A percentile compares a stretch with the other conserved stretches of the same genome.
Conservation (phyloP, 1,140 invertebrate species). For the Atta texana region DNA sequence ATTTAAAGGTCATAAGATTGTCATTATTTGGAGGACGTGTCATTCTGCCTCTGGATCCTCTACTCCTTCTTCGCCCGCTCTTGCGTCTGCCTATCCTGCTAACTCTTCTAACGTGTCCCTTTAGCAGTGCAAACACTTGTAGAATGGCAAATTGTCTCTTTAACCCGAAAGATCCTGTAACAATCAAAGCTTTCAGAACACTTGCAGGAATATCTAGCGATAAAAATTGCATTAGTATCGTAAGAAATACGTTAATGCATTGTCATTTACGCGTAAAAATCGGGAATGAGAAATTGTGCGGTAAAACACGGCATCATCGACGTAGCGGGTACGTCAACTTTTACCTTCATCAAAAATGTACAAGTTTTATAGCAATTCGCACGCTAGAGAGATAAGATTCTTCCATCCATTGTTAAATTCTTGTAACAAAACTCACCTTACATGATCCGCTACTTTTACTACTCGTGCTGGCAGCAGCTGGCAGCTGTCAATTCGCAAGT, state of each 20-base stretch:
- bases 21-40: slow-evolving; percentile 92
- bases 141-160: slow-evolving; percentile 34
- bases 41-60: slow-evolving; percentile 84
- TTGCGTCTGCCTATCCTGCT: slow-evolving; percentile 80
- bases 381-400: background rate
- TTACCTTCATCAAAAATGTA: background rate
- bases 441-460: slow-evolving; percentile 80
- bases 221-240: slow-evolving; percentile 7
- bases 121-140: slow-evolving; percentile 59
- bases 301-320: slow-evolving; percentile 11
- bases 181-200: background rate
- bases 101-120: slow-evolving; percentile 69
- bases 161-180: slow-evolving; percentile 45
- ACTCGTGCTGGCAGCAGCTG: slow-evolving; percentile 73
- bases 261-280: slow-evolving; percentile 36
- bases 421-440: slow-evolving; percentile 73
- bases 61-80: slow-evolving; percentile 72
- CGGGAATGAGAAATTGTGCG: slow-evolving; percentile 11
- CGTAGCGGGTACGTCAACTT: slow-evolving; percentile 35
- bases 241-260: background rate
- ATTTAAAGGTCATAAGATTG: slow-evolving; percentile 93
- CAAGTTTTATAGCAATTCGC: background rate
- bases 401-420: background rate
- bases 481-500: slow-evolving; percentile 70
- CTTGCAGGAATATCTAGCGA: background rate